Evolutionary conservation across 2,888 invertebrate species (phyloP).

Genomic region (Pediacus dermestoides): DNA sequence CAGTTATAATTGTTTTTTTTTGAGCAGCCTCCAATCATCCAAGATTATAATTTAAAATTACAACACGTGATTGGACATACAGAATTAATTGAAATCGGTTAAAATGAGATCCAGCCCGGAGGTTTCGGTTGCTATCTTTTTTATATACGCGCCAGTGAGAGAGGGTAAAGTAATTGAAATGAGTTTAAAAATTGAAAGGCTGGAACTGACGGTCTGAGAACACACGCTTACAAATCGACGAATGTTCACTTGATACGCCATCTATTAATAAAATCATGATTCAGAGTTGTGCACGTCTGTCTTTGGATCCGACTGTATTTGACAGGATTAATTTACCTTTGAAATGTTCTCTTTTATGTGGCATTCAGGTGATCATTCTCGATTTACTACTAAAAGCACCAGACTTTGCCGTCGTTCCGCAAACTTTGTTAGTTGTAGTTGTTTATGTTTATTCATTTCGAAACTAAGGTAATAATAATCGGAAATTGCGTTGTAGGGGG

Average conservation of each 20-base stretch:
- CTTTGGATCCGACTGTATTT: conserved; percentile 31
- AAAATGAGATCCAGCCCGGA: neutral
- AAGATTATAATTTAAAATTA: too few species aligned
- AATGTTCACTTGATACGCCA: conserved; percentile 34
- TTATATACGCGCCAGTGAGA: neutral
- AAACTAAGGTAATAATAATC: too few species aligned
- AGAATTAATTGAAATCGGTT: too few species aligned
- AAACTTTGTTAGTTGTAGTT: too few species aligned
- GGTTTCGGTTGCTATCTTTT: neutral
- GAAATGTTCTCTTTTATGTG: conserved; percentile 35
- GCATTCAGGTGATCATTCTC: conserved; percentile 31
- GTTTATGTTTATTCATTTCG: too few species aligned
- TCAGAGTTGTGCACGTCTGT: conserved; percentile 23
- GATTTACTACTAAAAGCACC: conserved; percentile 18
- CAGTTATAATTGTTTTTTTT: too few species aligned
- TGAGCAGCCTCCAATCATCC: too few species aligned
- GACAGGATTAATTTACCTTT: conserved; percentile 43
- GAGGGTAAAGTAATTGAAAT: conserved; percentile 30
- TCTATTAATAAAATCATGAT: conserved; percentile 42
- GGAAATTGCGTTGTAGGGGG: conserved; percentile 9
- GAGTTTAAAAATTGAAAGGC: conserved; percentile 38
- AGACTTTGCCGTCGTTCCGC: too few species aligned
- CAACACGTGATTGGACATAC: too few species aligned
- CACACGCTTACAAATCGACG: conserved; percentile 35
- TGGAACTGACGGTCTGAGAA: conserved; percentile 37